Evolutionary conservation across 2,797 vertebrate species (phyloP), one percentile per base, ranked within the genome.

Genomic region (Brachymystax lenok): DNA sequence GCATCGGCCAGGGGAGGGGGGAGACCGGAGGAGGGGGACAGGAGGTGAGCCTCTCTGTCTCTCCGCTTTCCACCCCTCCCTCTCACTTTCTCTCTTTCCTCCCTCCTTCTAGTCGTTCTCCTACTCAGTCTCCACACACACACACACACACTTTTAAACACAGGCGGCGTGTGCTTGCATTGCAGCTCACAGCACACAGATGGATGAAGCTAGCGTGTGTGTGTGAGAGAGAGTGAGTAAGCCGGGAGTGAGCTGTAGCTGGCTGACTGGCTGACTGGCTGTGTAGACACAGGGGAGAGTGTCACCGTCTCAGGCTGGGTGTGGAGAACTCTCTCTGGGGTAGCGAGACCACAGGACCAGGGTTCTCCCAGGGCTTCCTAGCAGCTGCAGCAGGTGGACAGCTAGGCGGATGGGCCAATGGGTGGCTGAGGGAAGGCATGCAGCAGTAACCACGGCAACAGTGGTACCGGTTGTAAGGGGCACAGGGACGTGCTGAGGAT

Each of bases 1-100:
- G 88, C 93, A 51, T 92, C 83, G 0, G 81, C 75, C 28, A 91
- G 87, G 84, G 94, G 91, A 90, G 94, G 94, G 90, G 90, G 91
- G 88, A 79, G 91, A 84, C 92, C 92, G 89, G 89, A 92, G 61
- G 91, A 94, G 81, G 91, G 83, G 81, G 93, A 92, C 82, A 88
- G 93, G 95, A 97, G 96, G 96, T 97, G 96, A 97, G 94, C 92
- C 82, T 71, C 72, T 71, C 68, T 78, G 78, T 71, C 72, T 69
- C 69, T 51, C 27, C 69, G 68, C 64, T 61, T 75, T 51, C 54
- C 61, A 54, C 69, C 51, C 69, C 40, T 46, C 24, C 6, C 69
- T 28, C 30, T 73, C 52, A 16, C 14, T 24, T 69, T 63, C 69
- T 24, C 40, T 69, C 63, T 75, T 46, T 54, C 46, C 70, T 19